Percentiles rank a stretch among this genome's conserved stretches.
Conservation (phyloP, 2,113 vertebrate species). For the Martes martes region DNA sequence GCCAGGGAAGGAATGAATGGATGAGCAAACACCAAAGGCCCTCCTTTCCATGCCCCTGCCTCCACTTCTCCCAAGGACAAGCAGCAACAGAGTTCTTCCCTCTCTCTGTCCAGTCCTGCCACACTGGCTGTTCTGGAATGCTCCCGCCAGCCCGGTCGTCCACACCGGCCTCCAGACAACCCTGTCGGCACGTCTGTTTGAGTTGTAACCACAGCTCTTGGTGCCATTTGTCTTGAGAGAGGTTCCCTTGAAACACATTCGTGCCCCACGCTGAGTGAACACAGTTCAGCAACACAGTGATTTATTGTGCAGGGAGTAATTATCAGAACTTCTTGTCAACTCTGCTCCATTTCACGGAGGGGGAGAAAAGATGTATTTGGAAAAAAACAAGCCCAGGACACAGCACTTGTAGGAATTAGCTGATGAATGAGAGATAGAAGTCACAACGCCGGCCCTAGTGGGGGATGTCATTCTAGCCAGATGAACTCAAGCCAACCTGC, state of each 20-base stretch:
- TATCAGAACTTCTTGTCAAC: slow-evolving; percentile 61
- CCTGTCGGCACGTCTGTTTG: not conserved
- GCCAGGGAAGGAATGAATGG: not conserved
- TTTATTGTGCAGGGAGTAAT: slow-evolving; percentile 50
- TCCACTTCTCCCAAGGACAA: not conserved
- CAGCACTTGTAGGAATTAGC: slow-evolving; percentile 60
- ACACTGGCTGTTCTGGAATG: accelerated
- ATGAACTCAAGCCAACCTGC: not conserved
- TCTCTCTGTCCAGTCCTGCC: not conserved
- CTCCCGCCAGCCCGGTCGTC: not conserved
- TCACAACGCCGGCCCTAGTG: not conserved
- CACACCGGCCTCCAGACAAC: not conserved
- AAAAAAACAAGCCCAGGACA: slow-evolving; percentile 51
- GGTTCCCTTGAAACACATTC: not conserved
- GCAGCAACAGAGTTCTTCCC: no score
- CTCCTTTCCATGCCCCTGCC: not conserved
- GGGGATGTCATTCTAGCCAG: not conserved
- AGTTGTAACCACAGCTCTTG: accelerated
- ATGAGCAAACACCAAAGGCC: not conserved
- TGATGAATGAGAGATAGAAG: slow-evolving; percentile 42
- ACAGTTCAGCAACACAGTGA: not conserved
- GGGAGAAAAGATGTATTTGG: slow-evolving; percentile 23
- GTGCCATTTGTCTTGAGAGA: not conserved
- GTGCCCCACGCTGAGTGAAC: not conserved
- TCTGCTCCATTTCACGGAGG: slow-evolving; percentile 53